Evolutionary conservation across 2,888 invertebrate species (phyloP).

Genomic region (Melanostoma scalare): DNA sequence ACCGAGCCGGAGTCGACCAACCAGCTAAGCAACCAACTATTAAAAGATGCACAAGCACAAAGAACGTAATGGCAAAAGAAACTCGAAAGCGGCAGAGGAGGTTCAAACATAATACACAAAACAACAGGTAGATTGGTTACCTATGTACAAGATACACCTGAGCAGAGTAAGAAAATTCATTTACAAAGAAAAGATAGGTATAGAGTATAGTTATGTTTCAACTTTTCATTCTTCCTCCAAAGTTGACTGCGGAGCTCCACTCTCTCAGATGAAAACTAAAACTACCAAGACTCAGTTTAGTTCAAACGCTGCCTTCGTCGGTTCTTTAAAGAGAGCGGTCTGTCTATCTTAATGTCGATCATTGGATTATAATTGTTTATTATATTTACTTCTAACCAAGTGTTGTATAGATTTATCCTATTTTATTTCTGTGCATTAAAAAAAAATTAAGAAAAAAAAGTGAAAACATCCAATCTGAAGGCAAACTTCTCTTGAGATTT

Average conservation of each 20-base stretch:
- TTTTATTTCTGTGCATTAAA: conserved; percentile 14
- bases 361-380: conserved; percentile 18
- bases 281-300: conserved; percentile 47
- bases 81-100: conserved; percentile 31
- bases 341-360: background rate
- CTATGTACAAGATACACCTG: conserved; percentile 72
- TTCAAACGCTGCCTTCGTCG: conserved; percentile 59
- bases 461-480: conserved; percentile 46
- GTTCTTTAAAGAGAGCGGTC: conserved; percentile 39
- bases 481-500: background rate
- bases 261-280: conserved; percentile 24
- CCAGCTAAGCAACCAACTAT: conserved; percentile 38
- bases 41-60: conserved; percentile 58
- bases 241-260: background rate
- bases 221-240: conserved; percentile 46
- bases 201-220: conserved; percentile 12
- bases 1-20: background rate
- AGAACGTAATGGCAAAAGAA: conserved; percentile 52
- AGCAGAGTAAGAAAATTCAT: conserved; percentile 57
- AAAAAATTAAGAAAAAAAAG: conserved; percentile 7
- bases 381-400: background rate
- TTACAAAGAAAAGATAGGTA: conserved; percentile 14
- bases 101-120: conserved; percentile 36
- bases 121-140: conserved; percentile 67
- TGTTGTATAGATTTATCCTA: conserved; percentile 24